A percentile compares a stretch with the other conserved stretches of the same genome.
phyloP scores from a whole-genome alignment of 2,113 vertebrate genomes.

The Callorhinus ursinus region DNA sequence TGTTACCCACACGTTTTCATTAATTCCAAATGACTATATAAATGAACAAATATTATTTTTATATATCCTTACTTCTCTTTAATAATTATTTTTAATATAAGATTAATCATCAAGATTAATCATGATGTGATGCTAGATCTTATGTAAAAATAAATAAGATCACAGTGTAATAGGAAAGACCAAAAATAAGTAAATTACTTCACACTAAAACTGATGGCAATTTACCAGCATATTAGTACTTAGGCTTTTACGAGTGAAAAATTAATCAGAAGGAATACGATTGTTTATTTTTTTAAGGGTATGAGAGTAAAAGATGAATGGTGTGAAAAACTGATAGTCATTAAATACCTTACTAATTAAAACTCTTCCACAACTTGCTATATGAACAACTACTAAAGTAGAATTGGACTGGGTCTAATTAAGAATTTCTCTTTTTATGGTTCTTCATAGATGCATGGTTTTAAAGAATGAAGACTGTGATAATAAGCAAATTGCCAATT shows the following conservation, averaged over 20 bases:
- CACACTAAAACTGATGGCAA: neutral
- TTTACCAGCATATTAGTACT: neutral
- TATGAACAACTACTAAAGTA: slow-evolving; percentile 25
- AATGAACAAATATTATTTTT: neutral
- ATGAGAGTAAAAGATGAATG: neutral
- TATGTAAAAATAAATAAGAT: neutral
- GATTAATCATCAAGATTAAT: neutral
- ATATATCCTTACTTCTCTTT: neutral
- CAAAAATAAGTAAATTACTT: slow-evolving; percentile 32
- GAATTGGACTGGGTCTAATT: neutral
- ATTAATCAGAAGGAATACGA: neutral
- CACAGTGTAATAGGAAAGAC: neutral
- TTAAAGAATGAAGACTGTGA: slow-evolving; percentile 26
- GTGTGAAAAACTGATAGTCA: neutral
- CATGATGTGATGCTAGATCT: neutral
- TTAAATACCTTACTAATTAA: neutral
- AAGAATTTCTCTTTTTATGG: slow-evolving; percentile 25
- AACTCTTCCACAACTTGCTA: slow-evolving; percentile 13
- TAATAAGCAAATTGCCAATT: neutral
- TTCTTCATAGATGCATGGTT: neutral
- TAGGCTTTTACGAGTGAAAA: slow-evolving; percentile 34
- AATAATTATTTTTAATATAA: neutral
- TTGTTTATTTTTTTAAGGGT: neutral
- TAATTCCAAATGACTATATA: neutral
- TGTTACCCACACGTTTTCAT: neutral